Conservation (phyloP, 1,140 invertebrate species). For the Asobara japonica region DNA sequence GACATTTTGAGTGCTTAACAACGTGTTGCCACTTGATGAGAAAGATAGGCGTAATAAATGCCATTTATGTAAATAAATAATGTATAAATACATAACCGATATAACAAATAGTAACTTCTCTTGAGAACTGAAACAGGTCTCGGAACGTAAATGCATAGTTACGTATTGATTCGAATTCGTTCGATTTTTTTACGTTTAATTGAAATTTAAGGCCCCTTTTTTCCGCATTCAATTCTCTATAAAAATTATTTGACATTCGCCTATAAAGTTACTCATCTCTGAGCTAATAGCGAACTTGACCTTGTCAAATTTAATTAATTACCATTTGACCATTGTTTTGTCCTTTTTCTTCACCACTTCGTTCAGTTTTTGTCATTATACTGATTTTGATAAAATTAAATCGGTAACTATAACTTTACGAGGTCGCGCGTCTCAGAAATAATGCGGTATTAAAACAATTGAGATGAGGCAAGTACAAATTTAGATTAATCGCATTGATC, state of each 20-base stretch:
- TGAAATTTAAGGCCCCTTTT: no score
- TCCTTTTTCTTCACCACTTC: not conserved
- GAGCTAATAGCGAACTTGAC: no score
- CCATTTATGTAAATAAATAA: conserved; percentile 29
- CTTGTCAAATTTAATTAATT: no score
- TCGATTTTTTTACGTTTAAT: no score
- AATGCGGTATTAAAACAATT: not conserved
- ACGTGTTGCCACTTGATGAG: conserved; percentile 55
- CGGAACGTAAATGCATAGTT: not conserved
- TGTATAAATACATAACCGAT: not conserved
- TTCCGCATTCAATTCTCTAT: no score
- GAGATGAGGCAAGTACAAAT: not conserved
- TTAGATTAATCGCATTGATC: not conserved
- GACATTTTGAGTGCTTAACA: conserved; percentile 21
- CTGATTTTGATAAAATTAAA: not conserved
- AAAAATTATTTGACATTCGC: no score
- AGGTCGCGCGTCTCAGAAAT: not conserved
- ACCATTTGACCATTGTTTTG: not conserved
- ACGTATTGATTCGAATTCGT: not conserved
- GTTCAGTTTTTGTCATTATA: not conserved
- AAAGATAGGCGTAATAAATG: conserved; percentile 53
- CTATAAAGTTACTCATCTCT: no score
- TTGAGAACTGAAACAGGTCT: no score
- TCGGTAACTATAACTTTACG: not conserved
- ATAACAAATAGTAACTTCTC: not conserved